Percentiles rank a stretch among this genome's conserved stretches.
phyloP scores from a whole-genome alignment of 2,113 vertebrate species.

The Atherinomorus stipes region DNA sequence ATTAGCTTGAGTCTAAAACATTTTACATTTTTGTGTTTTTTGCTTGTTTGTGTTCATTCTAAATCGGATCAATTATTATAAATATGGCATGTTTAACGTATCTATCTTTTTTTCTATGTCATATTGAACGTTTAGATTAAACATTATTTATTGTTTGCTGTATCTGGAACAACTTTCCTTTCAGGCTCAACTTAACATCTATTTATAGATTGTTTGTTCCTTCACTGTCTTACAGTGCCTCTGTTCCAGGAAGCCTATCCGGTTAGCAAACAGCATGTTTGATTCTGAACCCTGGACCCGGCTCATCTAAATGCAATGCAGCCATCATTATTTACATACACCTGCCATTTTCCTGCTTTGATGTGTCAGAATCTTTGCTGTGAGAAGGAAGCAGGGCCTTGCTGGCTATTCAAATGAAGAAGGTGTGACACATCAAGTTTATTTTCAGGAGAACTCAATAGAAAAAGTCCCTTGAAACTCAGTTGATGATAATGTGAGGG shows the following conservation, averaged over 20 bases:
- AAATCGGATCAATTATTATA: too few relatives aligned
- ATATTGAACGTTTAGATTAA: not conserved
- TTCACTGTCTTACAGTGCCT: not conserved
- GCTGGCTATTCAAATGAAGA: not conserved
- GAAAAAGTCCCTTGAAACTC: slow-evolving; percentile 4
- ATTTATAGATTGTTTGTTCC: slow-evolving; percentile 1
- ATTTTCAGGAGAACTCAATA: not conserved
- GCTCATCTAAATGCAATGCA: slow-evolving; percentile 2
- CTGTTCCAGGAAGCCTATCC: not conserved
- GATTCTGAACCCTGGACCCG: not conserved
- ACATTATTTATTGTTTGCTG: not conserved
- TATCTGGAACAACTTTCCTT: not conserved
- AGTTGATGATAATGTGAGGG: not conserved
- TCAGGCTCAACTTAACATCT: not conserved
- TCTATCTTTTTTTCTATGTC: not conserved
- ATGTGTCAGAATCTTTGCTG: not conserved
- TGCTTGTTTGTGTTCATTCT: too few relatives aligned
- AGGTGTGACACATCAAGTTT: not conserved
- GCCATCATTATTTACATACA: slow-evolving; percentile 2
- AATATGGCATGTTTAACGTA: too few relatives aligned
- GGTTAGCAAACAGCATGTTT: not conserved
- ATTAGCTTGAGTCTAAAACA: too few relatives aligned
- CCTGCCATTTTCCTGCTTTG: slow-evolving; percentile 7
- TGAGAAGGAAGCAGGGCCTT: not conserved
- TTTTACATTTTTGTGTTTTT: too few relatives aligned